Base-by-base conservation (phyloP, 2,888 invertebrate genomes). In the Kryphioiulus occultus region DNA sequence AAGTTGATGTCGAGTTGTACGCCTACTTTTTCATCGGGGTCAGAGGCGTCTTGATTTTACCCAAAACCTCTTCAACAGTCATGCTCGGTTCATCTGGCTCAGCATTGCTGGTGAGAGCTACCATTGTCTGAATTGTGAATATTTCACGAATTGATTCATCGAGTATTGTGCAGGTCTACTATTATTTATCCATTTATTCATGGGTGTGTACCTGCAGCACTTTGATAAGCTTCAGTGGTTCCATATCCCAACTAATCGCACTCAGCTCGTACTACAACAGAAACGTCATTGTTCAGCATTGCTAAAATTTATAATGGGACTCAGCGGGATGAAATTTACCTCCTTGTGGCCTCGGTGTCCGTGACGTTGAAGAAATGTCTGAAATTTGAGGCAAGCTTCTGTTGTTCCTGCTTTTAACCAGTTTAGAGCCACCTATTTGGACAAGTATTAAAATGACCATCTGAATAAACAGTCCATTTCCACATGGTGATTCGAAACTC, bases 301-400 rank as follows among this genome's bases (percentile, higher is more conserved):
- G 1, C 4, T 47, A 10, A 15, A 47, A 47, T 5, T 47, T 47
- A n/a, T 15, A 15, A 5, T 47, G 15, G 5, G 15, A 1, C 10
- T 15, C 17, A 5, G 4, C 15, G 47, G 3, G 17, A 68, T 39
- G n/a, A n/a, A n/a, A n/a, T 0, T 86, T 87, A 87, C 87, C 47
- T 87, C 87, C 53, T 87, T 87, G 32, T 44, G 26, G 0, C 87
- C 85, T 15, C 87, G 82, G 85, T 87, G 87, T 1, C 87, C 87
- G 26, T 87, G 87, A 7, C 85, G 44, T 32, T 39, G 17, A 19
- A 87, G 35, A 53, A 87, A 87, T 19, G 44, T 85, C 30, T 78
- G 68, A 30, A 86, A 86, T 44, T 59, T 35, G 10, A 10, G 32
- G 32, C 59, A 59, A 68, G 86, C 53, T 19, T 78, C 26, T 1